Base-by-base conservation (phyloP, 2,888 invertebrate species). In the Malachius bipustulatus region DNA sequence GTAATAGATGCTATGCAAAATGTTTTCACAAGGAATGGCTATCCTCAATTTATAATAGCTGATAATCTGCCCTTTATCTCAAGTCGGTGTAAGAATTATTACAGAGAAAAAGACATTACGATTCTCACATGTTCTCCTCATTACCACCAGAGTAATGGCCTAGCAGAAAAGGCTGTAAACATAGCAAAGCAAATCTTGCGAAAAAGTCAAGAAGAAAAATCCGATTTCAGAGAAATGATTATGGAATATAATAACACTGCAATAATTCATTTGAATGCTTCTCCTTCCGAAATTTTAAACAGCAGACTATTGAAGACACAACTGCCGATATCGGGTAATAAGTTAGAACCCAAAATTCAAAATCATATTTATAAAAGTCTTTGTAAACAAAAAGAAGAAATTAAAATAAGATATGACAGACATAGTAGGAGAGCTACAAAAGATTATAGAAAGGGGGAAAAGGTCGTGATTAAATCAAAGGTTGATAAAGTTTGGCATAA, bases 41-140 rank as follows among this genome's bases (percentile, higher is more conserved):
- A 49, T 28, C 53, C 52, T 10, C 37, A 47, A 30, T 31, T 32
- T 3, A 40, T 52, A 26, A 47, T 47, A 28, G 40, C 47, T 28
- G 45, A 48, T 32, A 48, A 47, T 29, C 26, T 47, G 30, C 46
- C 45, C 3, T 48, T 49, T 12, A 32, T 44, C 14, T 45, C 44
- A 11, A n/a, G 9, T 14, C 37, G 32, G 33, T 49, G 44, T 36
- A 37, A 30, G 37, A 24, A 42, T n/a, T 47, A 40, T 26, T 42
- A 39, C 19, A 34, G 30, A 24, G 26, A 36, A 12, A 42, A 47
- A 34, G 45, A 47, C 27, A 46, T 46, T 8, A 39, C 39, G 9
- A 37, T 47, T 16, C 12, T 13, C 1, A 42, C 38, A 16, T 43
- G 41, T 35, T 41, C 37, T 2, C 37, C 43, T n/a, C 16, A 43